phyloP scores from a whole-genome alignment of 2,113 vertebrate species.

The Puma concolor region DNA sequence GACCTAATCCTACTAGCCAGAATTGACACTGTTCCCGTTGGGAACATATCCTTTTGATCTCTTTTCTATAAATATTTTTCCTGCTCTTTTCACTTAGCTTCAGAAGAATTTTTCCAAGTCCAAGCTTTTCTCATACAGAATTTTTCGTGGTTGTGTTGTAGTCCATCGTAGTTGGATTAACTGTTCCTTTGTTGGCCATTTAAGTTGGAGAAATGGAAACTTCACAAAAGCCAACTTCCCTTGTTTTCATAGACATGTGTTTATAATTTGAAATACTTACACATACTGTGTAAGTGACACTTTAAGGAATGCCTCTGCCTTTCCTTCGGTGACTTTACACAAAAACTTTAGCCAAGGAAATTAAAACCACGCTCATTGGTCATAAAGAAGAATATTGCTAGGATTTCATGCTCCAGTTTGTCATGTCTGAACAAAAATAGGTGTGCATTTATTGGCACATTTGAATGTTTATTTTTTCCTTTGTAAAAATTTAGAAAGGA shows the following conservation, averaged over 20 bases:
- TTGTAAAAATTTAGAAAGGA: background rate
- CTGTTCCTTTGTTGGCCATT: background rate
- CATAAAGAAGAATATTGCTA: background rate
- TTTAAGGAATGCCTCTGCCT: background rate
- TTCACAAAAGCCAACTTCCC: background rate
- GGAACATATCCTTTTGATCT: background rate
- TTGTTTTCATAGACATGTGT: background rate
- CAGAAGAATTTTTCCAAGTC: background rate
- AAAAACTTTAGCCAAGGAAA: background rate
- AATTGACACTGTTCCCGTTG: background rate
- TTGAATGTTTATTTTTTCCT: background rate
- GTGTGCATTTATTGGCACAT: background rate
- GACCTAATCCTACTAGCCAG: background rate
- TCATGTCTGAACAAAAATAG: background rate
- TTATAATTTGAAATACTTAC: constrained; percentile 16
- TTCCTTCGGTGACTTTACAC: background rate
- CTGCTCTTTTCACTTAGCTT: background rate
- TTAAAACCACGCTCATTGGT: background rate
- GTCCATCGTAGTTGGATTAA: background rate
- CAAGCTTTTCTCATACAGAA: background rate
- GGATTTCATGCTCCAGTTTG: background rate
- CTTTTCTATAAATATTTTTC: constrained; percentile 13
- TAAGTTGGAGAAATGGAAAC: constrained; percentile 17
- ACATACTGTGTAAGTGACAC: background rate
- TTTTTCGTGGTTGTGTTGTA: background rate